Evolutionary conservation across 2,888 invertebrate genomes (phyloP), one percentile per base, ranked within the genome.

Genomic region (Rambutsinella grinnellia): DNA sequence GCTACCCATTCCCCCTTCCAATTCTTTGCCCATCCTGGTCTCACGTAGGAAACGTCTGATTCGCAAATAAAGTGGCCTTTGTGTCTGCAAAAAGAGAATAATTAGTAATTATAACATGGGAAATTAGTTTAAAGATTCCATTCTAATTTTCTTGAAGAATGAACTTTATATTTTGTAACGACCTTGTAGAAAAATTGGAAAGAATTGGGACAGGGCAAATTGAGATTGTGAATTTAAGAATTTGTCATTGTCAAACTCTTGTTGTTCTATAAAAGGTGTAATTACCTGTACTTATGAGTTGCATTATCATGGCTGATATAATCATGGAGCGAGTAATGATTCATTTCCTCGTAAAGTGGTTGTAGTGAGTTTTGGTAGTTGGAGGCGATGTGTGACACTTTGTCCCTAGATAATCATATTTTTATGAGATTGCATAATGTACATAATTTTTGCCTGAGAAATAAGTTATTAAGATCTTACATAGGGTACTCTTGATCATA

Each of bases 21-120:
- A 79, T 85, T 86, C 63, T 84, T 85, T 1, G 85, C 85, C 85
- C 85, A 86, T 53, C 85, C 85, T 13, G 85, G 85, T 69, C 85
- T 80, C 24, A 85, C 81, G 67, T 85, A 85, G 5, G 84, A 81
- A n/a, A 85, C 85, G 60, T 84, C 84, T 46, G 85, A 85, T 75
- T 85, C 85, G 67, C 85, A 86, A 47, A 85, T 85, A 63, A 85
- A 86, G 70, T 85, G 84, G 1, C 86, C 85, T 72, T 84, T 84
- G 62, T 84, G 82, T 58, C 85, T 85, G 57, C 23, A 46, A 44
- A 44, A 51, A 2, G 21, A n/a, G n/a, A n/a, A n/a, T n/a, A n/a
- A n/a, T n/a, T n/a, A n/a, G n/a, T n/a, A n/a, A n/a, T n/a, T n/a
- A n/a, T n/a, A n/a, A n/a, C n/a, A n/a, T n/a, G n/a, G n/a, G n/a